Base-by-base conservation (phyloP, 2,888 invertebrate species). In the Chymomyza caudatula region DNA sequence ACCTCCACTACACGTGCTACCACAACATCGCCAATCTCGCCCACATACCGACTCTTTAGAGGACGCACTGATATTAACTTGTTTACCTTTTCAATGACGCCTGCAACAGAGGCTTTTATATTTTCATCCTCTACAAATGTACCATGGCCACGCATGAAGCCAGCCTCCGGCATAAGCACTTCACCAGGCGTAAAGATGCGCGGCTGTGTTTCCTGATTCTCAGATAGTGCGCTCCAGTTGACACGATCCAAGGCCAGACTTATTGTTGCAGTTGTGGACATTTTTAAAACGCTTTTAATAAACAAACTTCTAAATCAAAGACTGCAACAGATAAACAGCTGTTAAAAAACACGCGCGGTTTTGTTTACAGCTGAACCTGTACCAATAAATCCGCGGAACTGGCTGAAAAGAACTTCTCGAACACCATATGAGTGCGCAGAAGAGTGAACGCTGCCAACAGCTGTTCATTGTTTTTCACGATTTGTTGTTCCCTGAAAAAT, bases 21-120 rank as follows among this genome's bases (percentile, higher is more conserved):
- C 8, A 99, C 94, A 1, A 99, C 97, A 91, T 99, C 99, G 0
- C 99, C 99, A 60, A 99, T 96, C 91, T 98, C 98, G 6, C 96
- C 96, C 67, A 95, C 94, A 88, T 96, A 98, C 67, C 98, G 93
- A 86, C 96, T 95, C 88, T 98, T 98, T 5, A 98, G 91, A 0
- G 99, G 98, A 74, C 94, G 93, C 3, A 99, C 95, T 58, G 97
- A 96, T 67, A 99, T 95, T 64, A 99, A 92, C 90, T 98, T 97
- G 89, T 99, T 99, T 0, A 99, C 97, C 91, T 96, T 95, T 87
- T 98, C 96, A 87, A 97, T 95, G 17, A 96, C 94, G 22, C 99
- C 99, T 44, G 98, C 98, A 0, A 99, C 97, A 0, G 98, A 97
- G 0, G 99, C 95, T 89, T 96, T 94, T 44, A 99, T 92, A 55